A percentile compares a stretch with the other conserved stretches of the same genome.
Conservation (phyloP, 2,797 vertebrate species). For the Toxotes lorentzi region DNA sequence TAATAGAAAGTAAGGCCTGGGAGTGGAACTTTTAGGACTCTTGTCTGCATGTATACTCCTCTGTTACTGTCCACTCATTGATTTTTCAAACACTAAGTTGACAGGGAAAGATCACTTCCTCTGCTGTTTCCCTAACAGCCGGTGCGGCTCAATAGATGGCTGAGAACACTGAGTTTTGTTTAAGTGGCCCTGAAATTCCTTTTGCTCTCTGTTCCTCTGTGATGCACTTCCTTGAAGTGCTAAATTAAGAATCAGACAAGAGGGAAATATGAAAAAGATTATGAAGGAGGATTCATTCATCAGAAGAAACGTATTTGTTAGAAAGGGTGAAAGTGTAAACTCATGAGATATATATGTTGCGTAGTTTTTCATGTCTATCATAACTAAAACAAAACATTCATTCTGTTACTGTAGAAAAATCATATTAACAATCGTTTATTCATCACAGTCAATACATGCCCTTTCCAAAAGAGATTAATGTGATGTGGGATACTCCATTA, state of each 20-base stretch:
- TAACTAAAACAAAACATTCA: neutral
- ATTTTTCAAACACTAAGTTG: constrained; percentile 48
- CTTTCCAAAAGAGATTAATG: neutral
- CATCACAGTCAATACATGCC: neutral
- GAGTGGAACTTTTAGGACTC: constrained; percentile 17
- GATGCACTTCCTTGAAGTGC: constrained; percentile 61
- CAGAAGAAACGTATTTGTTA: constrained; percentile 16
- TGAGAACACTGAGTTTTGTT: constrained; percentile 61
- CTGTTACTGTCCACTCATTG: constrained; percentile 19
- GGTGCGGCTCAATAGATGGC: constrained; percentile 36
- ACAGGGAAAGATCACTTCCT: constrained; percentile 50
- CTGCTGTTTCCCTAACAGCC: constrained; percentile 36
- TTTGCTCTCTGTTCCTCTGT: constrained; percentile 63
- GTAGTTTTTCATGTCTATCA: neutral
- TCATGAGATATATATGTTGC: constrained; percentile 20
- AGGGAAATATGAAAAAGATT: constrained; percentile 41
- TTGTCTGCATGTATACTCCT: constrained; percentile 19
- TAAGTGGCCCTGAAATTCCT: constrained; percentile 71
- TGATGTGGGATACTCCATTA: constrained; percentile 1
- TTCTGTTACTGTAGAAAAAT: neutral
- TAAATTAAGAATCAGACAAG: constrained; percentile 57
- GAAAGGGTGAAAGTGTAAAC: neutral
- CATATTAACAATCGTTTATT: neutral
- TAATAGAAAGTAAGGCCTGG: constrained; percentile 34
- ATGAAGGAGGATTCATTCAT: constrained; percentile 54